Percentiles rank a stretch among this genome's conserved stretches.
Conservation (phyloP, 1,140 invertebrate species). For the Phenacoccus solenopsis region DNA sequence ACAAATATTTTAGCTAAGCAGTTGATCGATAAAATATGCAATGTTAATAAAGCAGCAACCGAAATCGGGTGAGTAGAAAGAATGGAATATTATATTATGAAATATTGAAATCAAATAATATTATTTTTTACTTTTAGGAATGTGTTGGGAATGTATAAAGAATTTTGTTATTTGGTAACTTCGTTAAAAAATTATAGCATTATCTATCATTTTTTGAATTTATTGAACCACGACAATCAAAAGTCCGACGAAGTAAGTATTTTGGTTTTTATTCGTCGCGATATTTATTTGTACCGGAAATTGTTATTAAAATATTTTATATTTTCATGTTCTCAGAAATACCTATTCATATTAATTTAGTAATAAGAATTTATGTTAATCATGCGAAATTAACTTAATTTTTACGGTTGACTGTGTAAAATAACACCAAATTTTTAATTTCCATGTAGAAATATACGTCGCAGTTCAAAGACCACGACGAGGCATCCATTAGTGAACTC, state of each 20-base stretch:
- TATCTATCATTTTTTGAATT: background rate
- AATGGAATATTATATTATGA: too few relatives aligned
- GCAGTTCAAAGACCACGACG: constrained; percentile 22
- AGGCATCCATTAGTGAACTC: constrained; percentile 65
- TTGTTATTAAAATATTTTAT: too few relatives aligned
- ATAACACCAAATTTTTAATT: background rate
- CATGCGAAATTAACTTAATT: too few relatives aligned
- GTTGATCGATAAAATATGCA: constrained; percentile 1
- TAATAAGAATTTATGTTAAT: too few relatives aligned
- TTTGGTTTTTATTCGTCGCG: background rate
- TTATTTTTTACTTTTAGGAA: background rate
- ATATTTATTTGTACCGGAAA: too few relatives aligned
- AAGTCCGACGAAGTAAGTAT: constrained; percentile 3
- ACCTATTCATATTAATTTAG: too few relatives aligned
- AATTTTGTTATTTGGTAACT: constrained; percentile 1
- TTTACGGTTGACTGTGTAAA: too few relatives aligned
- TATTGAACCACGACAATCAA: background rate
- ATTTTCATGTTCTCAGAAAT: too few relatives aligned
- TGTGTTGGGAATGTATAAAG: constrained; percentile 7
- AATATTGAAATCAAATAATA: too few relatives aligned
- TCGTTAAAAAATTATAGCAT: background rate
- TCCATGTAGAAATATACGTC: background rate
- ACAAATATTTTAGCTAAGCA: constrained; percentile 35
- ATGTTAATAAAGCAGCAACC: background rate
- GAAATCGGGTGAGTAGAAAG: constrained; percentile 7